phyloP scores from a whole-genome alignment of 2,113 vertebrate species.

The Australoheros scitulus region DNA sequence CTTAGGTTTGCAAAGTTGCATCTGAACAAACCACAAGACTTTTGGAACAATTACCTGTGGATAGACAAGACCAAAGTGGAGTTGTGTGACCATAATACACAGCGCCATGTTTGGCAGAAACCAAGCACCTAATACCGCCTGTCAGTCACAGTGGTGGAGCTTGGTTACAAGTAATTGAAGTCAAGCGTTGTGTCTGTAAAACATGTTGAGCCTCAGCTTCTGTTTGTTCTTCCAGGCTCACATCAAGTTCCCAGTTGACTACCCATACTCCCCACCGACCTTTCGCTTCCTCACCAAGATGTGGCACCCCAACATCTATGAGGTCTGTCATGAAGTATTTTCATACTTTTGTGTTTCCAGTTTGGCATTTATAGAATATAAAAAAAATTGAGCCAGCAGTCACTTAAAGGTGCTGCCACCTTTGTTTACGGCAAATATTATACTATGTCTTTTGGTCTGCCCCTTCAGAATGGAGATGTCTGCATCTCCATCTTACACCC shows the following conservation, averaged over 20 bases:
- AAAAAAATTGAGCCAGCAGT: background rate
- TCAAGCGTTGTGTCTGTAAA: background rate
- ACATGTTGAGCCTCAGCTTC: conserved; percentile 6
- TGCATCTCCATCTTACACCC: conserved; percentile 99
- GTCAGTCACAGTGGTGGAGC: background rate
- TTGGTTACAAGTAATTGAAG: background rate
- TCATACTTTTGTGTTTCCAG: background rate
- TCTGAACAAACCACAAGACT: background rate
- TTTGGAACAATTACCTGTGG: background rate
- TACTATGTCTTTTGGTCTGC: background rate
- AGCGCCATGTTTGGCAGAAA: background rate
- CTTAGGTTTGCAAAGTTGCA: background rate
- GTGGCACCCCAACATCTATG: conserved; percentile 99
- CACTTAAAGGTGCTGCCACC: background rate
- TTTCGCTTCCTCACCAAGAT: conserved; percentile 99
- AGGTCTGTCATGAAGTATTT: conserved; percentile 78
- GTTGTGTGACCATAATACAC: background rate
- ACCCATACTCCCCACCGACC: conserved; percentile 97
- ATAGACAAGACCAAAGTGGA: background rate
- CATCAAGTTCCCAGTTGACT: conserved; percentile 98
- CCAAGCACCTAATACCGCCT: background rate
- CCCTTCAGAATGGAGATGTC: conserved; percentile 93
- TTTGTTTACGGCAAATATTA: background rate
- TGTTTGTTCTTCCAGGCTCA: conserved; percentile 85
- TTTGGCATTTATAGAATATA: background rate